Evolutionary conservation across 2,888 invertebrate species (phyloP), one percentile per base, ranked within the genome.

Genomic region (Hedychridium roseum): DNA sequence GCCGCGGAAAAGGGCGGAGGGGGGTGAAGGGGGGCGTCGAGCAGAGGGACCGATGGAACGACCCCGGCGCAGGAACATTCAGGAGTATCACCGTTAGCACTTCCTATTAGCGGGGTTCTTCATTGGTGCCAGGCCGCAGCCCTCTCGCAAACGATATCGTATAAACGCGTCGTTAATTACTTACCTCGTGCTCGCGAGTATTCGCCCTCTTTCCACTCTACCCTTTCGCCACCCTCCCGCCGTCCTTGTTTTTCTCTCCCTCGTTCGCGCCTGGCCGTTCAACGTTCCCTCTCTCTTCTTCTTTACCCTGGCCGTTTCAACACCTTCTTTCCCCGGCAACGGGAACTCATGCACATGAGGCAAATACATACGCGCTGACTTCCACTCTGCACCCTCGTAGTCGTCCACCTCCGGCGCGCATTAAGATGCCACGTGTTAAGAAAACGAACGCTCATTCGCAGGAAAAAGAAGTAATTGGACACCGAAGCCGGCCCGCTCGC

Each of bases 141-240:
- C 62, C 67, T 60, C 64, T 61, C 60, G 60, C 60, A 63, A 69
- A 68, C 72, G 71, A 73, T 71, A 70, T 70, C 73, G 71, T 68
- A 71, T 71, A 73, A 73, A 71, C 64, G 71, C 61, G 70, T 71
- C 73, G 73, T 73, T 72, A 73, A 73, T 71, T 73, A 73, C 71
- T 68, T 71, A 70, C 66, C 62, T 65, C 42, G 54, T 43, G 59
- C 54, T 54, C 68, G 60, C 63, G 62, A 54, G 50, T 51, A 59
- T 61, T 60, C 63, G 36, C 53, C 54, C 32, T 47, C 50, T 49
- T 50, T 56, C 42, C 52, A 39, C 52, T 48, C 36, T 30, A 27
- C 37, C 40, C 34, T 41, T 43, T 21, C 15, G 7, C 16, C 26
- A 15, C 28, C 12, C 41, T 32, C 27, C 34, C 20, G 43, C 42